Base-by-base conservation (phyloP, 1,140 invertebrate species). In the Agrypnia vestita region DNA sequence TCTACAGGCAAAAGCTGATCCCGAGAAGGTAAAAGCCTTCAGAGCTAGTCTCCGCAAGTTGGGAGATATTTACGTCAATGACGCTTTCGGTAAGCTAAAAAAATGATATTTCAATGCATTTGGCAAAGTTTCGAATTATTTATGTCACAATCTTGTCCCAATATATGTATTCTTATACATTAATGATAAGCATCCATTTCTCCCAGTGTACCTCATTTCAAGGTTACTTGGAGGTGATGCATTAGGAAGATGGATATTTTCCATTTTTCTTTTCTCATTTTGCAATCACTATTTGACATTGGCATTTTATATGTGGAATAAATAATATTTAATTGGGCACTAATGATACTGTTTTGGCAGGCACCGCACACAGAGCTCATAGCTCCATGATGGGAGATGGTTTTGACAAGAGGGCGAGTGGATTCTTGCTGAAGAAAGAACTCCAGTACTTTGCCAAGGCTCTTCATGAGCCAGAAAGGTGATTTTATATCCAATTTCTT, bases 1-100 rank as follows among this genome's bases (percentile, higher is more conserved):
- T 49, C 78, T 71, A 15, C 78, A 95, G 93, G 90, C 95, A 0
- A 98, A 98, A 88, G 97, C 97, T 51, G 91, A 94, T 64, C 91
- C 94, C 59, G 94, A 92, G 74, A 93, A 94, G 84, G 94, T 99
- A 0, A 94, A 95, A 76, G 91, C 91, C 80, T 99, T 99, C 90
- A 91, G 97, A 82, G 92, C 92, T 56, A 98, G 97, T 67, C 88
- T 99, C 13, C 93, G 97, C n/a, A 97, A 97, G 86, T 91, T 99
- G 17, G 99, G 97, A 11, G 98, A 99, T 91, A 92, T 99, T 35
- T 99, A 99, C 88, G 95, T 99, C 0, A 99, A 99, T 90, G 99
- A 99, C 93, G 99, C 99, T 15, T 99, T 99, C 90, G 99, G 99
- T 85, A 85, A 85, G 82, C 74, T 3, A 35, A 35, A 35, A 35